These are phyloP conservation scores for Microtus oregoni DNA, from an alignment of 2,113 vertebrate species.

Conservation along the genomic window DNA sequence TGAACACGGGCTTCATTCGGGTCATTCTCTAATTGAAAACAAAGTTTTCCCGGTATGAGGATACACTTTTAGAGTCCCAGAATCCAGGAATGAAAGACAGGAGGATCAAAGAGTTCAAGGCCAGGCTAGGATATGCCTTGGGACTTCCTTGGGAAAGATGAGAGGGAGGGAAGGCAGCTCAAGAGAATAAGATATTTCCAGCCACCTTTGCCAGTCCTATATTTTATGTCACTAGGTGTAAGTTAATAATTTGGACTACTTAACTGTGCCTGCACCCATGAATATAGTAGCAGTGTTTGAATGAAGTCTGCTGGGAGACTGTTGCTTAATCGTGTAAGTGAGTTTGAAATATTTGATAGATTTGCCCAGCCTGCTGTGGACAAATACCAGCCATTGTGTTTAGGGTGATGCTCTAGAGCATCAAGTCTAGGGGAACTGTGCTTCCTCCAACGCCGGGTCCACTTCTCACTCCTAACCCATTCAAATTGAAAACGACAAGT, in stretches of 20 bases:
- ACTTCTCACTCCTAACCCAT: constrained; percentile 86
- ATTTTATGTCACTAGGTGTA: neutral
- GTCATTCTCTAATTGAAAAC: constrained; percentile 24
- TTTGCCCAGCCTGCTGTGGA: constrained; percentile 53
- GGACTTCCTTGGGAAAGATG: neutral
- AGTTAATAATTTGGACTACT: neutral
- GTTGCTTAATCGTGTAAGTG: neutral
- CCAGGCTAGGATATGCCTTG: neutral
- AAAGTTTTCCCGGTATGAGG: neutral
- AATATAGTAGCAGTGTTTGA: constrained; percentile 21
- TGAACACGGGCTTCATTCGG: neutral
- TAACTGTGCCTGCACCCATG: neutral
- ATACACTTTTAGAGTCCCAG: neutral
- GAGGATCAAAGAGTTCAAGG: neutral
- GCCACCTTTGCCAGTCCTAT: neutral
- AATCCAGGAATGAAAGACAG: neutral
- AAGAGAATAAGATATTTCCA: neutral
- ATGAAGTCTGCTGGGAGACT: neutral
- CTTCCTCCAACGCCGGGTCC: constrained; percentile 79
- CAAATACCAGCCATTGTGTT: constrained; percentile 72
- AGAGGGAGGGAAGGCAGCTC: neutral
- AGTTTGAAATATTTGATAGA: constrained; percentile 59
- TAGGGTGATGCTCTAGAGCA: constrained; percentile 79
- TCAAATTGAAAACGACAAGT: constrained; percentile 92
- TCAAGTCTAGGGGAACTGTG: constrained; percentile 71